phyloP scores from a whole-genome alignment of 2,888 invertebrate species.

The Griposia aprilina region DNA sequence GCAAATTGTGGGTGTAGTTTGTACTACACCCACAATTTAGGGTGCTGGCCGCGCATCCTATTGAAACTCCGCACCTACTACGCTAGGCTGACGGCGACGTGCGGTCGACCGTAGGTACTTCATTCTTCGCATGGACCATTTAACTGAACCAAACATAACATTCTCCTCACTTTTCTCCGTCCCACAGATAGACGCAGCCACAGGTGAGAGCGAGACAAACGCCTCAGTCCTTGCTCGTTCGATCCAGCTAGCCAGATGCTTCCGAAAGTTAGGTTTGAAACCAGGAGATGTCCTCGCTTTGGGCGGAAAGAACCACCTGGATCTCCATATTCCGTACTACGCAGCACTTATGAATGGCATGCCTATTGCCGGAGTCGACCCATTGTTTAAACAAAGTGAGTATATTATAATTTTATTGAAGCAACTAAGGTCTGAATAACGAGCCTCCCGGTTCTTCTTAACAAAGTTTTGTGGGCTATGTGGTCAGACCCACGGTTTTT shows the following conservation, averaged over 20 bases:
- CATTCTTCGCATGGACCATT: neutral
- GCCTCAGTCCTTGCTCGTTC: conserved; percentile 77
- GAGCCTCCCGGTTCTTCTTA: neutral
- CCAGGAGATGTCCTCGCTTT: conserved; percentile 82
- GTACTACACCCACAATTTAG: too few relatives aligned
- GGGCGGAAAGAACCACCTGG: conserved; percentile 81
- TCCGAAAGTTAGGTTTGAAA: conserved; percentile 73
- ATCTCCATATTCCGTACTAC: conserved; percentile 81
- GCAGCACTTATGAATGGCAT: conserved; percentile 81
- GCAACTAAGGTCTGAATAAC: neutral
- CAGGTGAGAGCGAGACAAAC: conserved; percentile 79
- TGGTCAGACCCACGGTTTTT: neutral
- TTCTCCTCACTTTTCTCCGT: neutral
- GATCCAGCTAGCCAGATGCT: conserved; percentile 75
- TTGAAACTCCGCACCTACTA: too few relatives aligned
- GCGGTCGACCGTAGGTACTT: neutral
- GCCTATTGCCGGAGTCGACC: conserved; percentile 81
- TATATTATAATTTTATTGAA: neutral
- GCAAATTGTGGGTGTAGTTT: too few relatives aligned
- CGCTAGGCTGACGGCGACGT: too few relatives aligned
- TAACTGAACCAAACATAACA: neutral
- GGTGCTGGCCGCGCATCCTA: too few relatives aligned
- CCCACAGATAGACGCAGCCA: conserved; percentile 83
- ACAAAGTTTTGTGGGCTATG: neutral
- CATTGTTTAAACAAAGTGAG: conserved; percentile 80